A percentile compares a stretch with the other conserved stretches of the same genome.
Conservation (phyloP, 2,113 vertebrate genomes). For the Arizona elegans region DNA sequence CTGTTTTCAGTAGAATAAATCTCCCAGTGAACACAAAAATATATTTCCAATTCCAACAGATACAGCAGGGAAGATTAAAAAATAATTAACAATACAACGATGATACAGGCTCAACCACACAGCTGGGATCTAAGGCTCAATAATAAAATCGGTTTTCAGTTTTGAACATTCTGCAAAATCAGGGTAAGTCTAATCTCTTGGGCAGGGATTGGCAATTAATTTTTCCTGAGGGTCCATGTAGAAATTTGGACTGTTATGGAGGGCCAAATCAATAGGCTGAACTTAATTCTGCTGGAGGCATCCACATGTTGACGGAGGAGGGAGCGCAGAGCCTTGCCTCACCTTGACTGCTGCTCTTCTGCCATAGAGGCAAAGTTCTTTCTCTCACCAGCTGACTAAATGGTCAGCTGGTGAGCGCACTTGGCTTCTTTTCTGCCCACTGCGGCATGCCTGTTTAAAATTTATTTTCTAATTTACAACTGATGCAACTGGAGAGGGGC, state of each 20-base stretch:
- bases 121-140: background rate
- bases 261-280: background rate
- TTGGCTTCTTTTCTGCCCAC: background rate
- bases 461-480: background rate
- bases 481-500: background rate
- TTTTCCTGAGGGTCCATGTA: background rate
- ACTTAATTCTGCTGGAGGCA: background rate
- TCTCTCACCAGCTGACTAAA: background rate
- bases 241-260: background rate
- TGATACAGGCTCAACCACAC: background rate
- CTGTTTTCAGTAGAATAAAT: background rate
- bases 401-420: background rate
- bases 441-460: background rate
- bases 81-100: background rate
- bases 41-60: background rate
- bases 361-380: background rate
- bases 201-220: background rate
- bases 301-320: background rate
- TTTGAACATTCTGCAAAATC: background rate
- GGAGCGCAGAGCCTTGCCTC: background rate
- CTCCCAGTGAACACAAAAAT: background rate
- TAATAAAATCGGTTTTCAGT: background rate
- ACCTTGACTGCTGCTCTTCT: background rate
- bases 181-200: background rate
- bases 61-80: background rate